phyloP scores from a whole-genome alignment of 2,797 vertebrate genomes.

The Falco rusticolus region DNA sequence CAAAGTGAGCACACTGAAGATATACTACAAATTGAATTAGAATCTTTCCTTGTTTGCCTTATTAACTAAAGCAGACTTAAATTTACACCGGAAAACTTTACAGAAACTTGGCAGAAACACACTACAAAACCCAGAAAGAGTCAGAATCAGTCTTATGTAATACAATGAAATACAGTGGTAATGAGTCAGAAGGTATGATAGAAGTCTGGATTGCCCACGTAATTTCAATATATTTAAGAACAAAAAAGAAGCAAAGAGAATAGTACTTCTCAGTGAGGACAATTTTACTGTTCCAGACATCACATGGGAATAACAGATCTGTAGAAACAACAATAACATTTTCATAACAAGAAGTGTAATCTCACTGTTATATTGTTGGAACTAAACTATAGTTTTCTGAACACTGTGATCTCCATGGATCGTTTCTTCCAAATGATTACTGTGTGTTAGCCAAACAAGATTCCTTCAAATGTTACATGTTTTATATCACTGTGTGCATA shows the following conservation, averaged over 20 bases:
- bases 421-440: slow-evolving; percentile 22
- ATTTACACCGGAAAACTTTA: neutral
- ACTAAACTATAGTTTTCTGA: neutral
- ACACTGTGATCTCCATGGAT: neutral
- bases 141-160: neutral
- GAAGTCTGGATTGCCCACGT: neutral
- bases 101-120: neutral
- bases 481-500: neutral
- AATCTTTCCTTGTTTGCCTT: neutral
- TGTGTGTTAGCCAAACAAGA: neutral
- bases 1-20: neutral
- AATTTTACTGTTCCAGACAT: slow-evolving; percentile 3
- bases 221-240: neutral
- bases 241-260: neutral
- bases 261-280: neutral
- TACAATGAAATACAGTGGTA: neutral
- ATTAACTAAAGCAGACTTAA: neutral
- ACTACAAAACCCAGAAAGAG: neutral
- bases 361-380: neutral
- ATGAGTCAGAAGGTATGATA: neutral
- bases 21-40: neutral
- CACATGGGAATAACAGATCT: slow-evolving; percentile 22
- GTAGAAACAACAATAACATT: slow-evolving; percentile 9
- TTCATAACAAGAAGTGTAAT: slow-evolving; percentile 31
- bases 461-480: neutral